Evolutionary conservation across 2,113 vertebrate genomes (phyloP).

Genomic region (Engraulis encrasicolus): DNA sequence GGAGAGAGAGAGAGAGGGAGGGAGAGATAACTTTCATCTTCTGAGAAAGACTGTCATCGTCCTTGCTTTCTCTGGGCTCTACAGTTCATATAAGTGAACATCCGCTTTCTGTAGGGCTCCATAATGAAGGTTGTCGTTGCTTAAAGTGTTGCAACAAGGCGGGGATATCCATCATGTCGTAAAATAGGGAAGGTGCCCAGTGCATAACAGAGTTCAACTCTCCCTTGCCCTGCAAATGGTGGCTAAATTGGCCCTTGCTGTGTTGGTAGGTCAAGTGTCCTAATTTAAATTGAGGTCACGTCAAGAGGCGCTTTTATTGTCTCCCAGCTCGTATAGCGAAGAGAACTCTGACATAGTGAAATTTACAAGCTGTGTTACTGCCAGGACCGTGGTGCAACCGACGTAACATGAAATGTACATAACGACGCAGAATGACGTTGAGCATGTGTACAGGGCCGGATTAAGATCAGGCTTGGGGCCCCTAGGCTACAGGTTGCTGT

Average conservation of each 20-base stretch:
- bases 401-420: no score
- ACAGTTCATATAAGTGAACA: background rate
- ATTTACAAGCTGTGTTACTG: background rate
- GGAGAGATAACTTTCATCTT: background rate
- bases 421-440: no score
- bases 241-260: no score
- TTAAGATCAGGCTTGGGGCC: no score
- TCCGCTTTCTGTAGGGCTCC: background rate
- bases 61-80: background rate
- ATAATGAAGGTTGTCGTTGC: background rate
- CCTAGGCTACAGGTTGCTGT: no score
- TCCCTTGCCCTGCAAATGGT: no score
- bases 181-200: background rate
- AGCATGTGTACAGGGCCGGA: no score
- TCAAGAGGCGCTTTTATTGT: no score
- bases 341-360: no score
- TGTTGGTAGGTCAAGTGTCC: no score
- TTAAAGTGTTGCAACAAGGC: background rate
- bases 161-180: background rate
- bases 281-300: no score
- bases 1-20: background rate
- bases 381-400: background rate
- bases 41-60: background rate
- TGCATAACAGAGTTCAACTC: background rate
- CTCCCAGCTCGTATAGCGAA: no score